Evolutionary conservation across 2,113 vertebrate genomes (phyloP), one percentile per base, ranked within the genome.

Genomic region (Ondatra zibethicus): DNA sequence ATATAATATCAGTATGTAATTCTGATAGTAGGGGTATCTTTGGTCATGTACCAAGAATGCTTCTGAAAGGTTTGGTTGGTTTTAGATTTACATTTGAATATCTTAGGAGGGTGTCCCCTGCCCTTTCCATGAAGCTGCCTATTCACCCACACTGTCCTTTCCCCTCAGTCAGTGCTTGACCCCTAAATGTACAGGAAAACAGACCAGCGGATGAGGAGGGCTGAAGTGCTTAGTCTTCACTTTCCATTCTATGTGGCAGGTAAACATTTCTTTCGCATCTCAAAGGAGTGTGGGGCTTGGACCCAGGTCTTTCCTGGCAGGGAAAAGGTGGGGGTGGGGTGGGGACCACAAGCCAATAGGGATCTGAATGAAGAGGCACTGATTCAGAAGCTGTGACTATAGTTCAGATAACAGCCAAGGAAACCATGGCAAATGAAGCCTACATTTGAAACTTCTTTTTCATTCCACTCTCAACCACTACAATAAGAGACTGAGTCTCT

Each of bases 81-180:
- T 93, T 94, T 82, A 52, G 89, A 92, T 88, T 96, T 91, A 72
- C 93, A 94, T 68, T 47, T 76, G 58, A 66, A 91, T 77, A 36
- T 42, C 75, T 91, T 95, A 42, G 33, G 39, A 91, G 65, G 31
- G 36, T 13, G 25, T 55, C 36, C 16, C 66, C 12, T 25, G 27
- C 12, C 29, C 3, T 50, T 47, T 8, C 39, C 68, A 50, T 75
- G 70, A 68, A n/a, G 61, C 36, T 21, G 2, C 61, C 21, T 29
- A 5, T 42, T 77, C 45, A 47, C n/a, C 63, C 58, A 39, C 3
- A 50, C 19, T 47, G 36, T 58, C 36, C n/a, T 7, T 5, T 63
- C 65, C 33, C 50, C 72, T 65, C 55, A 19, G 55, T 17, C 25
- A 27, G 77, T 75, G 27, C 50, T 39, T 36, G 77, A 27, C 10